Base-by-base conservation (phyloP, 2,113 vertebrate genomes). In the Notarius quadriscutis region DNA sequence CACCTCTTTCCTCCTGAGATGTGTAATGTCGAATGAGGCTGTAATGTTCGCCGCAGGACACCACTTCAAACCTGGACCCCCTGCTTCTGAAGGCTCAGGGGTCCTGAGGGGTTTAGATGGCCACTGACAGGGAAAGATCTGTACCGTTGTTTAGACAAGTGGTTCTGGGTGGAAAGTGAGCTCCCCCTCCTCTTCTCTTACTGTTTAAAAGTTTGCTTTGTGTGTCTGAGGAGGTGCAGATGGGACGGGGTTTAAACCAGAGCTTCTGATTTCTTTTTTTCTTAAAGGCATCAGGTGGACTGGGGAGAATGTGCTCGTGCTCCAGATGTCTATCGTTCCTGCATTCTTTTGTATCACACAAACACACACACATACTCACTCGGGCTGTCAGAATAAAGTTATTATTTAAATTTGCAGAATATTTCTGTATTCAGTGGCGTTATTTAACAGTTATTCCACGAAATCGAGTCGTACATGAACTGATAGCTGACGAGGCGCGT, bases 131-230 rank as follows among this genome's bases (percentile, higher is more conserved):
- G 50, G 78, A 80, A 57, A 81, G 81, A 83, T 79, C 89, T 83
- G 86, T 65, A 74, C 80, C 84, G 93, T 95, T 97, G 91, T 96
- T 97, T 96, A 95, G 94, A 97, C 96, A 97, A 97, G 96, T 97
- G 96, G 95, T 96, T 95, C 94, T 95, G 96, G 95, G 95, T 95
- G 95, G 94, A 95, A 96, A 96, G 94, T 67, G 65, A 88, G 77
- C 87, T 53, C 87, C 67, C 55, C 75, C 79, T 81, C 79, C 79
- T 81, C 57, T 62, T 81, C 57, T 75, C 62, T 81, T 86, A 80
- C 77, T 86, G 77, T 86, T 69, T 86, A 81, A 14, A 71, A 79
- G 67, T 63, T 62, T 84, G 25, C 72, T 51, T 12, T 50, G 55
- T 15, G 81, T 92, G 94, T 93, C 65, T 7, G 67, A 48, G 53